Conservation (phyloP, 2,113 vertebrate genomes). For the Galemys pyrenaicus region DNA sequence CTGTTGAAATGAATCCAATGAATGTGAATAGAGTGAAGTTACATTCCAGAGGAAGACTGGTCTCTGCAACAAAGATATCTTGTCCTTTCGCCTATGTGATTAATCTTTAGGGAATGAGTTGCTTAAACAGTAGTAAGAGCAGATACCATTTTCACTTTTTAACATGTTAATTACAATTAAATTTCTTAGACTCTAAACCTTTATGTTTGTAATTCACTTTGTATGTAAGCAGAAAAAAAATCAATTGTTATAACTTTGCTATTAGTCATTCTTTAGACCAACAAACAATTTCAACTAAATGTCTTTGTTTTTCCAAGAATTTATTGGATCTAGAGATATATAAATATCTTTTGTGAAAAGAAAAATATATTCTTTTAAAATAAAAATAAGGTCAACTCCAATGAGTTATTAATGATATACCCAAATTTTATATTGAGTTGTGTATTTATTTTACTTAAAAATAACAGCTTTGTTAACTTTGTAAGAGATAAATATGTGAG, state of each 20-base stretch:
- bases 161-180: neutral
- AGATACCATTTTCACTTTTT: neutral
- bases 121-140: neutral
- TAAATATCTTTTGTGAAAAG: neutral
- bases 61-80: neutral
- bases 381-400: neutral
- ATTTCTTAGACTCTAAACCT: neutral
- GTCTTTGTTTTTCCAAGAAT: neutral
- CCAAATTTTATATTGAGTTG: neutral
- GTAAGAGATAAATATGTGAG: no score
- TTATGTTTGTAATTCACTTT: neutral
- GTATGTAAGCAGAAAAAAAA: neutral
- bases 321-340: neutral
- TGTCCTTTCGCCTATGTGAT: neutral
- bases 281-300: neutral
- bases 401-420: neutral
- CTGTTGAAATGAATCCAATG: neutral
- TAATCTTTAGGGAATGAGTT: neutral
- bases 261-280: neutral
- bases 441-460: neutral
- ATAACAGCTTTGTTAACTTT: neutral
- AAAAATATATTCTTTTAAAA: neutral
- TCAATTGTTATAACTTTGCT: neutral
- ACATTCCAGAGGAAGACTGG: neutral
- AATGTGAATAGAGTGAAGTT: neutral